Evolutionary conservation across 1,140 invertebrate genomes (phyloP).

Genomic region (Lamellibrachia luymesi): DNA sequence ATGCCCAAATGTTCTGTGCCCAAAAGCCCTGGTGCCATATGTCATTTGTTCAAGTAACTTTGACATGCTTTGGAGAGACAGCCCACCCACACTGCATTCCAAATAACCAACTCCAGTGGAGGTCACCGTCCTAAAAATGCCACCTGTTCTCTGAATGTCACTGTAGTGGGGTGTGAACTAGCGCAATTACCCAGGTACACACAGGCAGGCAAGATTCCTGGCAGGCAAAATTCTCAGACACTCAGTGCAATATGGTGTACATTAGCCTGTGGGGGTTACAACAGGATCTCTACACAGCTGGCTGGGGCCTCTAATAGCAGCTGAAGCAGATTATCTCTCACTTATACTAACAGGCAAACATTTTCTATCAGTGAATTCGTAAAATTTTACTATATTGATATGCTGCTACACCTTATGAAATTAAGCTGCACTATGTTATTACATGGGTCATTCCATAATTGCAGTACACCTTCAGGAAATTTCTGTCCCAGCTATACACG

Average conservation of each 20-base stretch:
- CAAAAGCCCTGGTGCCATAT: too few relatives aligned
- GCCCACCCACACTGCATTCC: not conserved
- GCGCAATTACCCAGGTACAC: not conserved
- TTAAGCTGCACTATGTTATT: too few relatives aligned
- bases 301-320: not conserved
- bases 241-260: not conserved
- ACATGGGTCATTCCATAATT: too few relatives aligned
- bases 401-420: not conserved
- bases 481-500: too few relatives aligned
- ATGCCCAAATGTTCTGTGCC: not conserved
- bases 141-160: not conserved
- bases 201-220: not conserved
- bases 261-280: not conserved
- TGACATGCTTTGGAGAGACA: not conserved
- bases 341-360: not conserved
- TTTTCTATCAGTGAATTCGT: not conserved
- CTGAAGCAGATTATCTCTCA: not conserved
- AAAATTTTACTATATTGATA: not conserved
- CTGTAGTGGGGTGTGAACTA: not conserved
- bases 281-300: not conserved
- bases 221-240: not conserved
- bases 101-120: not conserved
- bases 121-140: not conserved
- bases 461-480: too few relatives aligned
- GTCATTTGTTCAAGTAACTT: not conserved